Evolutionary conservation across 2,113 vertebrate species (phyloP).

Genomic region (Phyllopteryx taeniolatus): DNA sequence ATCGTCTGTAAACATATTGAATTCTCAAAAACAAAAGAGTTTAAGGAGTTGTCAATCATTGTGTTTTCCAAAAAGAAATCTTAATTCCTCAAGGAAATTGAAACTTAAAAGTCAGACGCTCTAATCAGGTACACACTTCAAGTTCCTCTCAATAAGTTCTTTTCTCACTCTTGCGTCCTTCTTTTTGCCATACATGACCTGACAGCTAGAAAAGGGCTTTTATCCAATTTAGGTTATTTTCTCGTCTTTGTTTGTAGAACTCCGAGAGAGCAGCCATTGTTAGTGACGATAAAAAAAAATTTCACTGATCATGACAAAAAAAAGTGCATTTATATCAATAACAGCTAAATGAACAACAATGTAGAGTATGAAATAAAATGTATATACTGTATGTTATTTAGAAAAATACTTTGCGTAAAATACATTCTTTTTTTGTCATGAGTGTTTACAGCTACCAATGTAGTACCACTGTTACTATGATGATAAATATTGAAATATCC

Average conservation of each 20-base stretch:
- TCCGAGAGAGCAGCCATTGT: too few relatives aligned
- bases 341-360: too few relatives aligned
- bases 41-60: too few relatives aligned
- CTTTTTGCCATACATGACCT: slow-evolving; percentile 40
- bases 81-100: neutral
- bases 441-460: too few relatives aligned
- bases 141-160: neutral
- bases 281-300: too few relatives aligned
- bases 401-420: too few relatives aligned
- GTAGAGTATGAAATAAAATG: too few relatives aligned
- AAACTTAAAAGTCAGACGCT: neutral
- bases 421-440: too few relatives aligned
- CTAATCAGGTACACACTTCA: neutral
- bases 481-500: too few relatives aligned
- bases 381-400: too few relatives aligned
- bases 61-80: too few relatives aligned
- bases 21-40: neutral
- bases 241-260: neutral
- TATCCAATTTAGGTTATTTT: slow-evolving; percentile 21
- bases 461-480: too few relatives aligned
- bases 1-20: neutral
- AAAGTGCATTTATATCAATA: neutral
- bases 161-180: neutral
- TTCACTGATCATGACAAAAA: neutral
- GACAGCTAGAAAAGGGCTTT: slow-evolving; percentile 27